Percentiles rank a stretch among this genome's conserved stretches.
These are phyloP conservation scores for Odiellus spinosus DNA, from an alignment of 2,888 invertebrate genomes.

Conservation along the genomic window DNA sequence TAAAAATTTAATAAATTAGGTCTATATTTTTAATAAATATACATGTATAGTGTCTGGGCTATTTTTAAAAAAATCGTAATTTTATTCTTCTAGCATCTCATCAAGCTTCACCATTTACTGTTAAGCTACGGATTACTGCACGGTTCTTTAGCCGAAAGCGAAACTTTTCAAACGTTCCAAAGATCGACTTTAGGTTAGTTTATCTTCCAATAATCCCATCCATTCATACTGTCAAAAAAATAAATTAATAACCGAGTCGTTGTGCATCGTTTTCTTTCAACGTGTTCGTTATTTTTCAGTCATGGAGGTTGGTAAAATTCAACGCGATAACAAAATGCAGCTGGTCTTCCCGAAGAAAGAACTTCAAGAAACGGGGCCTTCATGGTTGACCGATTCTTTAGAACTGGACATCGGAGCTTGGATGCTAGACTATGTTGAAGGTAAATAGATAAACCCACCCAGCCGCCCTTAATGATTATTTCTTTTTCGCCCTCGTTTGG, in stretches of 20 bases:
- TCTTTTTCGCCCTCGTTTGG: too few species aligned
- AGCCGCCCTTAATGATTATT: too few species aligned
- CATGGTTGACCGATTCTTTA: slow-evolving; percentile 16
- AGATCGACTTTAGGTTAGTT: slow-evolving; percentile 12
- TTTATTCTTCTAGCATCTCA: slow-evolving; percentile 11
- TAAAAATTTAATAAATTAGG: too few species aligned
- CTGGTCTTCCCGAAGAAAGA: slow-evolving; percentile 12
- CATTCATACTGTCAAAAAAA: too few species aligned
- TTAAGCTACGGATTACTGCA: slow-evolving; percentile 11
- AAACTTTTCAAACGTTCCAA: slow-evolving; percentile 12
- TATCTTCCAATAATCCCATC: too few species aligned
- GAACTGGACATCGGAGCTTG: slow-evolving; percentile 15
- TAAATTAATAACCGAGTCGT: too few species aligned
- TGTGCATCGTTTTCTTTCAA: too few species aligned
- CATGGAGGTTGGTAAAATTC: slow-evolving; percentile 13
- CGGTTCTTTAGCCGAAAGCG: slow-evolving; percentile 7
- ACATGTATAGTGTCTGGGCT: too few species aligned
- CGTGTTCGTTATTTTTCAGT: slow-evolving; percentile 7
- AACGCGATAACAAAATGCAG: slow-evolving; percentile 11
- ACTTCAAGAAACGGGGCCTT: slow-evolving; percentile 10
- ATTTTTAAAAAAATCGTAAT: too few species aligned
- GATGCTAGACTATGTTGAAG: slow-evolving; percentile 14
- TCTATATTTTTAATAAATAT: too few species aligned
- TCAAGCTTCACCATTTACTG: slow-evolving; percentile 14
- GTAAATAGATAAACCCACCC: too few species aligned